Percentiles rank a stretch among this genome's conserved stretches.
These are phyloP conservation scores for Dissostichus mawsoni DNA, from an alignment of 2,113 vertebrate genomes.

Conservation along the genomic window DNA sequence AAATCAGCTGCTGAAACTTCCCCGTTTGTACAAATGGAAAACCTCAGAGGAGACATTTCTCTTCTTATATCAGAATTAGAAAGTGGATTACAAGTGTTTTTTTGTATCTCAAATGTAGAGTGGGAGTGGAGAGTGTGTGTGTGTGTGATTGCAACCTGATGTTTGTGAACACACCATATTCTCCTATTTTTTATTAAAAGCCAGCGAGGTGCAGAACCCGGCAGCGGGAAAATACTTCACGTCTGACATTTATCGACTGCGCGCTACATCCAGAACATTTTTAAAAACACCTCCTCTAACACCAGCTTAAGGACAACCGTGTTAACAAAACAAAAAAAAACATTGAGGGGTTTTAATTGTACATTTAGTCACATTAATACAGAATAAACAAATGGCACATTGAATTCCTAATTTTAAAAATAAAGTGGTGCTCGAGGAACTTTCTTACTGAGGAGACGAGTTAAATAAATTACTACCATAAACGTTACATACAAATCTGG, in stretches of 20 bases:
- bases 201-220: slow-evolving; percentile 12
- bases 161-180: not conserved
- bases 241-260: slow-evolving; percentile 35
- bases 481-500: slow-evolving; percentile 87
- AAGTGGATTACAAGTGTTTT: no score
- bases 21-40: no score
- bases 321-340: slow-evolving; percentile 56
- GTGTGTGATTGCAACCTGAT: not conserved
- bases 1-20: no score
- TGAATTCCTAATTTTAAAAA: slow-evolving; percentile 83
- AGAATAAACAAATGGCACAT: slow-evolving; percentile 87
- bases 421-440: slow-evolving; percentile 81
- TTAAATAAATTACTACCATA: slow-evolving; percentile 90
- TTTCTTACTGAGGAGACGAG: slow-evolving; percentile 81
- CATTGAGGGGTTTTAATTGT: slow-evolving; percentile 70
- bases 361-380: slow-evolving; percentile 84
- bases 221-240: not conserved
- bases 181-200: not conserved
- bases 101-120: no score
- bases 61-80: no score
- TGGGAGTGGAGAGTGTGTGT: no score
- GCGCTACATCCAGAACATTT: slow-evolving; percentile 18
- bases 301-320: slow-evolving; percentile 45
- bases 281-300: no score
- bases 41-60: no score